Conservation (phyloP, 2,797 vertebrate genomes). For the Characodon lateralis region DNA sequence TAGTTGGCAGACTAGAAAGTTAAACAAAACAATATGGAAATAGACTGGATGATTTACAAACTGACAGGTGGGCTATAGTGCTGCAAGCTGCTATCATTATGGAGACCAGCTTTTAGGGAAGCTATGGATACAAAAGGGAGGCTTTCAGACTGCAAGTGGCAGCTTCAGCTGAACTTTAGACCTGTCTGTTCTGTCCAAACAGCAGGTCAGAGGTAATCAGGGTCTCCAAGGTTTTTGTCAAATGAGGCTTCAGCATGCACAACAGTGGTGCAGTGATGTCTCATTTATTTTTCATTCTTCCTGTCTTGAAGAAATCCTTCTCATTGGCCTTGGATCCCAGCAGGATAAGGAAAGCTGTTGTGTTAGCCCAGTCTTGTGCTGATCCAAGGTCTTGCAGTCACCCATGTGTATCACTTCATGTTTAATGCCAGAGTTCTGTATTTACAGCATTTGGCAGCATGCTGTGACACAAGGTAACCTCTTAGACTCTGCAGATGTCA, state of each 20-base stretch:
- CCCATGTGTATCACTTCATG: conserved; percentile 49
- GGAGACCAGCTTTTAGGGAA: neutral
- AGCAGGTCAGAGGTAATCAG: conserved; percentile 44
- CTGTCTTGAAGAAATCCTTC: conserved; percentile 26
- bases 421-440: conserved; percentile 68
- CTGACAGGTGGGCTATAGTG: neutral
- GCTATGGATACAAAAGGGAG: neutral
- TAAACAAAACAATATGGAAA: neutral
- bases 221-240: conserved; percentile 27
- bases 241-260: neutral
- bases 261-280: neutral
- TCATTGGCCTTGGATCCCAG: conserved; percentile 4
- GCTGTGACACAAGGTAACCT: conserved; percentile 25
- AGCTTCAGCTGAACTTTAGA: conserved; percentile 45
- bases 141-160: conserved; percentile 65
- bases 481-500: neutral
- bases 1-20: neutral
- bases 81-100: neutral
- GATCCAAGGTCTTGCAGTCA: conserved; percentile 41
- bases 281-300: conserved; percentile 5
- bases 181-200: conserved; percentile 5
- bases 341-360: conserved; percentile 46
- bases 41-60: neutral
- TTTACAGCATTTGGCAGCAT: conserved; percentile 49
- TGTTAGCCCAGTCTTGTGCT: conserved; percentile 40